phyloP scores from a whole-genome alignment of 2,888 invertebrate genomes.

The Drosophila ustulata region DNA sequence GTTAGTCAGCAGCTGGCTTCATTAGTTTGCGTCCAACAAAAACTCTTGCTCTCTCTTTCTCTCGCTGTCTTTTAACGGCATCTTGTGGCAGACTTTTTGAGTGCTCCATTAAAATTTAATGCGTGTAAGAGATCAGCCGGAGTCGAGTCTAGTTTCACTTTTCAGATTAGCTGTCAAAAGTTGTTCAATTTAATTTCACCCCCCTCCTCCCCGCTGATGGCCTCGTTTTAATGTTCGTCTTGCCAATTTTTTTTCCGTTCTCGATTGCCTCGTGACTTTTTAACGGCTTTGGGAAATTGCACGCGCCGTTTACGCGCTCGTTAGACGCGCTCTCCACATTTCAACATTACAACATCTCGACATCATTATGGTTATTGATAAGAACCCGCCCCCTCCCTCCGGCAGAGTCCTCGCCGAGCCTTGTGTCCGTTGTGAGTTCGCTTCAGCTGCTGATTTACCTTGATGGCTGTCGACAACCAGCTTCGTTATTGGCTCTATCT shows the following conservation, averaged over 20 bases:
- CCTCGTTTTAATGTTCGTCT: constrained; percentile 70
- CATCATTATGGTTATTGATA: constrained; percentile 77
- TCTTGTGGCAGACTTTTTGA: constrained; percentile 74
- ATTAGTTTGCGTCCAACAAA: constrained; percentile 52
- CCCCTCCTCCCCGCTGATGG: constrained; percentile 12
- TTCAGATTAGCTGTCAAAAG: constrained; percentile 79
- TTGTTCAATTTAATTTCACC: constrained; percentile 80
- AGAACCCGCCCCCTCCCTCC: constrained; percentile 35
- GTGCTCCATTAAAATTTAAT: constrained; percentile 83
- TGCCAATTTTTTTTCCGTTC: constrained; percentile 69
- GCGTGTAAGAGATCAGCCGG: constrained; percentile 74
- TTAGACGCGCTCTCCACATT: constrained; percentile 63
- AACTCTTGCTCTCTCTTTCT: not conserved
- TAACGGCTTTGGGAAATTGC: constrained; percentile 79
- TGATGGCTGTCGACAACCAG: constrained; percentile 21
- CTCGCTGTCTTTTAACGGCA: constrained; percentile 47
- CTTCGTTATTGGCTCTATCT: constrained; percentile 10
- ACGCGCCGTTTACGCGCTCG: constrained; percentile 79
- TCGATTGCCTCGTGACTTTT: constrained; percentile 51
- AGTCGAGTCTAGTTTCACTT: constrained; percentile 48
- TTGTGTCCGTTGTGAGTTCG: not conserved
- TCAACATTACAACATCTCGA: constrained; percentile 51
- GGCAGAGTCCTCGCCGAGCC: not conserved
- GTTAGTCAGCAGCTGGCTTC: constrained; percentile 65
- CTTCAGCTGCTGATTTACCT: constrained; percentile 28